Evolutionary conservation across 2,797 vertebrate genomes (phyloP), one percentile per base, ranked within the genome.

Genomic region (Vespertilio murinus): DNA sequence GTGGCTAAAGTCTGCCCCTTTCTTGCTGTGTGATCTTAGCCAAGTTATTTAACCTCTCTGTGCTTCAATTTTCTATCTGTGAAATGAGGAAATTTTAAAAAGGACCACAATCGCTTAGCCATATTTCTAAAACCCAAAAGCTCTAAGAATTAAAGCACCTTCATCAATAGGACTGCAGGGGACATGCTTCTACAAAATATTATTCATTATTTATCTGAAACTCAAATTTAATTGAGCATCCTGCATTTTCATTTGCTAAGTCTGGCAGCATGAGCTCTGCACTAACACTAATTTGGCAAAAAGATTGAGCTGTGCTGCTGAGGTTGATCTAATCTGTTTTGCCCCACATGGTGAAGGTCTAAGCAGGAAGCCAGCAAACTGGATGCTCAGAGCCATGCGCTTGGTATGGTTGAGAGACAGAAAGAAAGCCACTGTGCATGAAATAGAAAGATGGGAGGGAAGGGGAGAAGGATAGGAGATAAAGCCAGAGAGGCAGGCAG

Each of bases 141-240:
- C 49, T 77, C 89, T 90, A 17, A 49, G 71, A 84, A 91, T n/a
- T 56, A 33, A 69, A 88, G 17, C 25, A 42, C 30, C 67, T 77
- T 94, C 79, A 40, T 71, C 65, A 88, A 65, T 35, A 38, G 40
- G 54, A 45, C 38, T 59, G 1, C 78, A 88, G n/a, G 54, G 81
- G 7, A 64, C 54, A 14, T 71, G 42, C 35, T 61, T 42, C 40
- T 17, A 86, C 22, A 78, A 70, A 79, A 74, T 61, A 54, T 56
- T 18, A 40, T 33, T 33, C 0, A 4, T 40, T 49, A 33, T 75
- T 52, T 54, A 91, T 38, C 74, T 35, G 75, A 61, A 88, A 67
- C 6, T 80, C 83, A 70, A 17, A 35, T 70, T 42, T 79, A 67
- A 64, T 23, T n/a, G 35, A 14, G 20, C 23, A 6, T 69, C 25